Evolutionary conservation across 1,140 invertebrate species (phyloP).

Genomic region (Steinernema feltiae): DNA sequence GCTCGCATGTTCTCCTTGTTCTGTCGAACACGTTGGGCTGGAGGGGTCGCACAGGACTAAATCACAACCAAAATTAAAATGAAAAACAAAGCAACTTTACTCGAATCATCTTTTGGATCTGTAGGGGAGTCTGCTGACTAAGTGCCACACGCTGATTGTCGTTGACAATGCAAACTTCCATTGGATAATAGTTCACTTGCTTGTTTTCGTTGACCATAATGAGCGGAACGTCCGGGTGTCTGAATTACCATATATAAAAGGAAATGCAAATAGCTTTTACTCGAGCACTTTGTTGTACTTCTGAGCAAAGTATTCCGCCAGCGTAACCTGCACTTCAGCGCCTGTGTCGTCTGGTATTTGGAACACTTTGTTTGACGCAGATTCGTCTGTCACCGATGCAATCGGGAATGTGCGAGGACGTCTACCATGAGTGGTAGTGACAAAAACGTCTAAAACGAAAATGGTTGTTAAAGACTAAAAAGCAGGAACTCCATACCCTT

Average conservation of each 20-base stretch:
- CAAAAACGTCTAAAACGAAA: slow-evolving; percentile 6
- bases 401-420: slow-evolving; percentile 16
- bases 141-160: slow-evolving; percentile 29
- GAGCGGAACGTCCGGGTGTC: slow-evolving; percentile 20
- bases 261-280: too few relatives aligned
- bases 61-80: neutral
- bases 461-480: too few relatives aligned
- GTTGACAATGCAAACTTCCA: slow-evolving; percentile 22
- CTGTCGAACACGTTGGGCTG: slow-evolving; percentile 14
- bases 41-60: slow-evolving; percentile 27
- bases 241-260: slow-evolving; percentile 18
- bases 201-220: slow-evolving; percentile 23
- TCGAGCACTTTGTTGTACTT: too few relatives aligned
- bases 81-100: neutral
- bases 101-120: slow-evolving; percentile 27
- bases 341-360: slow-evolving; percentile 19
- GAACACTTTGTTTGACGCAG: neutral
- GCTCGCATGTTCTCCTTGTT: slow-evolving; percentile 11
- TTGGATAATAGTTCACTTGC: slow-evolving; percentile 15
- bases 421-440: slow-evolving; percentile 16
- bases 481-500: neutral
- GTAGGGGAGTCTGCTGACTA: slow-evolving; percentile 31
- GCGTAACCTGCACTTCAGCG: neutral
- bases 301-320: neutral
- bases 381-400: slow-evolving; percentile 1